These are phyloP conservation scores for Xiphophorus birchmanni DNA, from an alignment of 2,797 vertebrate genomes.

Conservation along the genomic window DNA sequence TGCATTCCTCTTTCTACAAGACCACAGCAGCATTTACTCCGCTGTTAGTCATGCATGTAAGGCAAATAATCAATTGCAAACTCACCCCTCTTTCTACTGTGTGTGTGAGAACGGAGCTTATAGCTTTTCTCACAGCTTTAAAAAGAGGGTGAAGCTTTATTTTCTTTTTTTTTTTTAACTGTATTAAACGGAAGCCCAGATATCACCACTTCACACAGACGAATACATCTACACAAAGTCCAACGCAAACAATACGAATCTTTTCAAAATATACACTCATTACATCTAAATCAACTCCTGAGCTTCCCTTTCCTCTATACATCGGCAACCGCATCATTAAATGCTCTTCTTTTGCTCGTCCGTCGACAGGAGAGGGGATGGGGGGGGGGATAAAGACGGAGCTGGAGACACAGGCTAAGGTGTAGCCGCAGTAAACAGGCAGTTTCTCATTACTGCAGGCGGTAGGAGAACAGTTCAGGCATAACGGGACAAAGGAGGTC, in stretches of 20 bases:
- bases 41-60: conserved; percentile 10
- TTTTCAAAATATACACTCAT: conserved; percentile 22
- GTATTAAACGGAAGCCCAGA: conserved; percentile 18
- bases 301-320: conserved; percentile 16
- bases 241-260: neutral
- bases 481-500: conserved; percentile 66
- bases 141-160: conserved; percentile 4
- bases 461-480: conserved; percentile 61
- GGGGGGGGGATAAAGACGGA: conserved; percentile 31
- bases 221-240: neutral
- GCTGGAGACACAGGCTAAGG: conserved; percentile 53
- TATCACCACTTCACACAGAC: conserved; percentile 16
- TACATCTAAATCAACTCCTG: conserved; percentile 15
- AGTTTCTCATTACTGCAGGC: conserved; percentile 69
- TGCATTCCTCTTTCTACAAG: neutral
- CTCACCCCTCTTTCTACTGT: conserved; percentile 9
- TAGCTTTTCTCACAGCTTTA: conserved; percentile 57
- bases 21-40: conserved; percentile 18
- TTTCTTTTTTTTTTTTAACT: conserved; percentile 1
- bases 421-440: conserved; percentile 67
- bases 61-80: conserved; percentile 32
- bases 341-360: conserved; percentile 30
- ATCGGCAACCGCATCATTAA: conserved; percentile 58
- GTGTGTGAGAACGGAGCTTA: conserved; percentile 61
- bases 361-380: conserved; percentile 1